phyloP scores from a whole-genome alignment of 2,797 vertebrate genomes.

The Euphonia xanthogaster region DNA sequence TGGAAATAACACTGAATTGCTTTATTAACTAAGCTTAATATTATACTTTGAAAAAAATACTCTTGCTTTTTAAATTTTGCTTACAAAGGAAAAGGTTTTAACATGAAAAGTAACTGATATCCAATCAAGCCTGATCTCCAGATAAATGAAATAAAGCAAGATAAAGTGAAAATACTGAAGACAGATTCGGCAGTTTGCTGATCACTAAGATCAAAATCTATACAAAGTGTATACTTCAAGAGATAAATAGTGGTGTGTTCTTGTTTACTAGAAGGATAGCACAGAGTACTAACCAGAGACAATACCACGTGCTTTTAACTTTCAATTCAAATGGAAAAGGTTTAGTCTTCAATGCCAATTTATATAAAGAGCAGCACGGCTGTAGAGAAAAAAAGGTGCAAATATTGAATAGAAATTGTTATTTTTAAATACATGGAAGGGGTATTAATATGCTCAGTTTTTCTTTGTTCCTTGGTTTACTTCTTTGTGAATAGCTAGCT shows the following conservation, averaged over 20 bases:
- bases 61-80: not conserved
- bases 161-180: slow-evolving; percentile 4
- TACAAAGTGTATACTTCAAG: slow-evolving; percentile 1
- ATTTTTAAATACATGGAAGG: not conserved
- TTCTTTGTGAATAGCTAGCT: not conserved
- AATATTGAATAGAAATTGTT: not conserved
- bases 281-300: not conserved
- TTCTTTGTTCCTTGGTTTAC: not conserved
- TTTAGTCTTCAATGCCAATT: not conserved
- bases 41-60: not conserved
- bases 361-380: not conserved
- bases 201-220: slow-evolving; percentile 32
- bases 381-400: not conserved
- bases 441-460: not conserved
- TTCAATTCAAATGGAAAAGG: not conserved
- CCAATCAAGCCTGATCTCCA: not conserved
- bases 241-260: not conserved
- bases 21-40: not conserved
- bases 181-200: slow-evolving; percentile 16
- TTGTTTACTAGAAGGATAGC: not conserved
- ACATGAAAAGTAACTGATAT: not conserved
- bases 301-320: not conserved
- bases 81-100: not conserved
- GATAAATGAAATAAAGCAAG: slow-evolving; percentile 10
- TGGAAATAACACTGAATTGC: not conserved